Evolutionary conservation across 2,113 vertebrate species (phyloP), one percentile per base, ranked within the genome.

Genomic region (Synodontis membranacea): DNA sequence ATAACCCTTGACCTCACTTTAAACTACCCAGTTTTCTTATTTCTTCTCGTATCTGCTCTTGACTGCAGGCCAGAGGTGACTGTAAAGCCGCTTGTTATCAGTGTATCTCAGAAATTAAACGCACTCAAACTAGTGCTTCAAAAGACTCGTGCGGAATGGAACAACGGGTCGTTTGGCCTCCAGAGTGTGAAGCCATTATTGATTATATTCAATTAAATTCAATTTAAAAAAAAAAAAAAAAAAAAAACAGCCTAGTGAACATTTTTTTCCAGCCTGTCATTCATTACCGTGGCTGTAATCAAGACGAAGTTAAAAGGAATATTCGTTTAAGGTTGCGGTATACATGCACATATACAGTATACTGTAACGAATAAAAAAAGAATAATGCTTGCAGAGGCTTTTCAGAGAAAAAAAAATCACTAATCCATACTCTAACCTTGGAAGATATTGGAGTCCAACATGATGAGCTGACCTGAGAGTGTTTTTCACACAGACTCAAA

Each of bases 1-100:
- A 2, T 72, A 25, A 9, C 76, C 62, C 12, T 60, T 88, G 56
- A 82, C 46, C 79, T 85, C 62, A 23, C 17, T 42, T 42, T 66
- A 10, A 70, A 23, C 42, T 10, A 23, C 31, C 68, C 42, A 42
- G 44, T 82, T 85, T 82, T 66, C n/a, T 48, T n/a, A 31, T 1
- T 39, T 31, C 52, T 68, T n/a, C 54, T 76, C 56, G 66, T 75
- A 56, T 34, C 34, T n/a, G 78, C 31, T 37, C 31, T 17, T 82
- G 37, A 58, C 78, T 39, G 80, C 62, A 37, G 68, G 76, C 54
- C 46, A 72, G 21, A 62, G 31, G 25, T 3, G 60, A 64, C 44
- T 14, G 52, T 42, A 74, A 14, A 52, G 64, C 34, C 21, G 48
- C 31, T 54, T 17, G 1, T 23, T 12, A 25, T 84, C 31, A 56